Conservation (phyloP, 2,888 invertebrate genomes). For the Allygus modestus region DNA sequence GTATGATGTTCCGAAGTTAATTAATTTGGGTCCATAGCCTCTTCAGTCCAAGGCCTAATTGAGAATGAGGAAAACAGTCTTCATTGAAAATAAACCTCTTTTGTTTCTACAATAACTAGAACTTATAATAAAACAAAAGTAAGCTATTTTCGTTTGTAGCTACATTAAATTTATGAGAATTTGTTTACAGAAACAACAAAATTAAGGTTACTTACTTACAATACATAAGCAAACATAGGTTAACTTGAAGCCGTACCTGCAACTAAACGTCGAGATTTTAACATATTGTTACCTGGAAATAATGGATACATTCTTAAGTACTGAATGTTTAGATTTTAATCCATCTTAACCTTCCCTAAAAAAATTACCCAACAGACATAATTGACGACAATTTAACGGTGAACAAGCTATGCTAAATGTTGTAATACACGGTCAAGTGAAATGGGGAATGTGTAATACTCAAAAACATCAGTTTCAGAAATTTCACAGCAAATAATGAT, state of each 20-base stretch:
- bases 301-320: constrained; percentile 2
- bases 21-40: too few relatives aligned
- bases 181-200: too few relatives aligned
- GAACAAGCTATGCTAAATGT: not conserved
- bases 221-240: not conserved
- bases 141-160: too few relatives aligned
- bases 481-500: too few relatives aligned
- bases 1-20: too few relatives aligned
- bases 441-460: not conserved
- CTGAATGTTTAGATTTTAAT: constrained; percentile 1
- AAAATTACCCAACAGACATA: constrained; percentile 58
- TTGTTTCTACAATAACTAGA: too few relatives aligned
- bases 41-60: too few relatives aligned
- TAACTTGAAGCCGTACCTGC: not conserved
- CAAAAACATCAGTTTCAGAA: not conserved
- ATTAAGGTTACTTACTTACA: too few relatives aligned
- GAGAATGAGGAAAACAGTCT: too few relatives aligned
- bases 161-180: too few relatives aligned
- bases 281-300: not conserved
- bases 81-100: too few relatives aligned
- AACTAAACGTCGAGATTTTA: not conserved
- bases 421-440: not conserved
- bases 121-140: too few relatives aligned
- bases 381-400: not conserved
- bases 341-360: constrained; percentile 5